These are phyloP conservation scores for Gymnorhina tibicen DNA, from an alignment of 2,113 vertebrate genomes.

Conservation along the genomic window DNA sequence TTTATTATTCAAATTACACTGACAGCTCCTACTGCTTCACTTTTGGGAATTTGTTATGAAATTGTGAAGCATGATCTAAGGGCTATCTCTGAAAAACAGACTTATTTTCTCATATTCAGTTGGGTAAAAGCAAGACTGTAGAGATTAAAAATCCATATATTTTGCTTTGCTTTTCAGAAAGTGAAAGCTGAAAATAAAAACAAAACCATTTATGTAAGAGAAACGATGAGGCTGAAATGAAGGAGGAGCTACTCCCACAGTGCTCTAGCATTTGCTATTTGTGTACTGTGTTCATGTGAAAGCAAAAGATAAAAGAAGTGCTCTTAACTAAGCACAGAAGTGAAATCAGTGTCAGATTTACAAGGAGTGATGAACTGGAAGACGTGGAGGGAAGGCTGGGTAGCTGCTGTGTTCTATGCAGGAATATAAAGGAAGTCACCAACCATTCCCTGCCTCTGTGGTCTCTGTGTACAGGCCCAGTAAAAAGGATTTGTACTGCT, in stretches of 20 bases:
- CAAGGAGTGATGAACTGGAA: neutral
- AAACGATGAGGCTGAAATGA: neutral
- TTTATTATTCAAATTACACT: neutral
- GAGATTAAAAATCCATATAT: neutral
- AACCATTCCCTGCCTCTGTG: neutral
- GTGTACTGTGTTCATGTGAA: neutral
- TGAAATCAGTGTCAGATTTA: neutral
- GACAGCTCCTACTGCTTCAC: neutral
- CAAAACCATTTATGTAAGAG: neutral
- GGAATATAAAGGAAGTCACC: neutral
- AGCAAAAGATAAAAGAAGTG: neutral
- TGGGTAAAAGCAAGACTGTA: neutral
- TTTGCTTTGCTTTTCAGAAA: neutral
- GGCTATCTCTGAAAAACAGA: neutral
- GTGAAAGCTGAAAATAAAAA: neutral
- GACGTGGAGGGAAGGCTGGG: neutral
- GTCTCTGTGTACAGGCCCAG: neutral
- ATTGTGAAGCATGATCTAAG: neutral
- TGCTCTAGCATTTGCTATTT: neutral
- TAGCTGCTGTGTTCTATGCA: neutral
- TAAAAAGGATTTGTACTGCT: neutral
- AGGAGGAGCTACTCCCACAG: neutral
- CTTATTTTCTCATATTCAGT: neutral
- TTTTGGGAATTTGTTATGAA: neutral
- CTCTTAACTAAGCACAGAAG: neutral